Evolutionary conservation across 2,113 vertebrate genomes (phyloP).

Genomic region (Gopherus flavomarginatus): DNA sequence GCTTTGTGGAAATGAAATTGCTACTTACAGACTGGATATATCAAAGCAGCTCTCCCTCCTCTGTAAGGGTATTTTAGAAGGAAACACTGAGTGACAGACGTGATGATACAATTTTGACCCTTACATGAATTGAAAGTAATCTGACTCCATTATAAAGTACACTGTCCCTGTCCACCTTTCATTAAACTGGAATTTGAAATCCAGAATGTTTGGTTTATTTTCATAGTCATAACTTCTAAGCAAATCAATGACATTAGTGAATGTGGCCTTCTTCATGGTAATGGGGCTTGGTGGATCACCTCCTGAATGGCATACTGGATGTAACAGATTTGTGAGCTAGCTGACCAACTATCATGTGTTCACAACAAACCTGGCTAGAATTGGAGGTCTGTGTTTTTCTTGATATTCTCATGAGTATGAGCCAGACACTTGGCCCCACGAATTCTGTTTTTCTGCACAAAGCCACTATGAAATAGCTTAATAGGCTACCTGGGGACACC

Average conservation of each 20-base stretch:
- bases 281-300: background rate
- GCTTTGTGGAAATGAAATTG: background rate
- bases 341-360: rapidly evolving
- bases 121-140: background rate
- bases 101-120: background rate
- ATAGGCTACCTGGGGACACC: rapidly evolving
- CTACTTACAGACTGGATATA: background rate
- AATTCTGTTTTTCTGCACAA: rapidly evolving
- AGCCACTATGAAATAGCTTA: rapidly evolving
- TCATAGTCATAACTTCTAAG: background rate
- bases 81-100: background rate
- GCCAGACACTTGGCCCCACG: rapidly evolving
- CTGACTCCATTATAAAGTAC: background rate
- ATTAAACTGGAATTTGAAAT: background rate
- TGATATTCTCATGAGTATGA: background rate
- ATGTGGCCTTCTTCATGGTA: background rate
- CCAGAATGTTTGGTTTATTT: background rate
- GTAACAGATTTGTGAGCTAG: background rate
- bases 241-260: background rate
- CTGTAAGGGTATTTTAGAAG: background rate
- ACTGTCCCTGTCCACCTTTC: background rate
- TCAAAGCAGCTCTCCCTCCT: background rate
- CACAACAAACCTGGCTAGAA: background rate
- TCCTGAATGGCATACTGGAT: background rate
- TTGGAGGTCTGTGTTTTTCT: rapidly evolving